A percentile compares a stretch with the other conserved stretches of the same genome.
These are phyloP conservation scores for Oryzias melastigma DNA, from an alignment of 2,113 vertebrate species.

Conservation along the genomic window DNA sequence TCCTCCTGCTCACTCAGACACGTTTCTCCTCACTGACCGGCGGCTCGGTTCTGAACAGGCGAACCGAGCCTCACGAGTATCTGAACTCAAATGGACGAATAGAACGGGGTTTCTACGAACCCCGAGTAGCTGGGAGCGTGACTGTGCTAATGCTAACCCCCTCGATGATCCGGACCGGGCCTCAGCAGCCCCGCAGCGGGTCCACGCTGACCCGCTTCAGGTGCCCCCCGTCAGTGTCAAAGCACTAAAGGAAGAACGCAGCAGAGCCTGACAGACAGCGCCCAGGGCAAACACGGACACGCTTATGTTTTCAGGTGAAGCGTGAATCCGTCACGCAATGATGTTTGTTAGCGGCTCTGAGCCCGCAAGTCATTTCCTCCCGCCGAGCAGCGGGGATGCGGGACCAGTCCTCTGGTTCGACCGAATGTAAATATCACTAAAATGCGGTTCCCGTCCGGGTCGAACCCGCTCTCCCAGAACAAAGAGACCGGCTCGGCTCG, in stretches of 20 bases:
- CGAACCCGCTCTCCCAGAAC: no score
- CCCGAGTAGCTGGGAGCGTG: constrained; percentile 24
- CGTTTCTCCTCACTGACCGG: constrained; percentile 10
- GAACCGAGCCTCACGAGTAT: no score
- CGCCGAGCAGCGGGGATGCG: no score
- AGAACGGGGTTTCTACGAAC: not conserved
- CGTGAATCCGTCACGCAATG: not conserved
- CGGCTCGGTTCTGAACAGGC: no score
- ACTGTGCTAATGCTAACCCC: constrained; percentile 31
- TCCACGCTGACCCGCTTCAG: constrained; percentile 5
- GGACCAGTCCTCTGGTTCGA: no score
- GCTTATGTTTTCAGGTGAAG: not conserved
- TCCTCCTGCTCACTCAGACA: not conserved
- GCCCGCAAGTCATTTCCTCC: no score
- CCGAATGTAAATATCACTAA: no score
- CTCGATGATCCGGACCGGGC: constrained; percentile 18
- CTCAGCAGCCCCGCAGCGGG: constrained; percentile 5
- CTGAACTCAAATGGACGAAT: no score
- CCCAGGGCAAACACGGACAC: constrained; percentile 25
- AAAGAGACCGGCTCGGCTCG: not conserved
- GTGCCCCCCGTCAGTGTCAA: no score
- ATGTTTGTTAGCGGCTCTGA: not conserved
- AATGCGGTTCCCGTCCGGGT: no score
- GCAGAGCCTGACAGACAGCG: constrained; percentile 1
- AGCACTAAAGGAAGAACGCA: no score